phyloP scores from a whole-genome alignment of 2,888 invertebrate genomes.

The Mythimna albipuncta region DNA sequence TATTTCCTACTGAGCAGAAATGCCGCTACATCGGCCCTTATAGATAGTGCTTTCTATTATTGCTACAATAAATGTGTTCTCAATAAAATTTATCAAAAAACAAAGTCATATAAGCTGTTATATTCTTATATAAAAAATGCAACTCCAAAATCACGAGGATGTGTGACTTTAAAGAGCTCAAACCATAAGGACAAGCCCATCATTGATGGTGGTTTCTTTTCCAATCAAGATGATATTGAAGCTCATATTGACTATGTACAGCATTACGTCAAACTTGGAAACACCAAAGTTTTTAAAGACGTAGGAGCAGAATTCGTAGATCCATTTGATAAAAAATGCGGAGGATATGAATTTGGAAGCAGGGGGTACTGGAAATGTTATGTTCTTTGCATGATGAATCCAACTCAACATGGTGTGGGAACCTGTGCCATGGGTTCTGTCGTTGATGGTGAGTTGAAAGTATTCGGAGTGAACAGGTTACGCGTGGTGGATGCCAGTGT shows the following conservation, averaged over 20 bases:
- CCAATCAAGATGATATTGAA: slow-evolving; percentile 51
- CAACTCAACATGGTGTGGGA: slow-evolving; percentile 15
- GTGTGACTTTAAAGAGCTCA: slow-evolving; percentile 67
- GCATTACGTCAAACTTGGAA: slow-evolving; percentile 28
- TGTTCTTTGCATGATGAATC: slow-evolving; percentile 19
- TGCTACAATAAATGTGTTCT: slow-evolving; percentile 63
- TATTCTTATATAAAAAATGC: slow-evolving; percentile 66
- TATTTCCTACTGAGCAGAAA: background rate
- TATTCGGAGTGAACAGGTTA: slow-evolving; percentile 43
- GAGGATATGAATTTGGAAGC: background rate
- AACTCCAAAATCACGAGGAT: slow-evolving; percentile 74
- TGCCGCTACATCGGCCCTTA: background rate
- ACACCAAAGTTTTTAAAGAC: slow-evolving; percentile 36
- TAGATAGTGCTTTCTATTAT: background rate
- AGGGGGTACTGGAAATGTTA: slow-evolving; percentile 48
- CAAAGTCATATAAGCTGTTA: slow-evolving; percentile 59
- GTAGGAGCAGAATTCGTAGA: slow-evolving; percentile 29
- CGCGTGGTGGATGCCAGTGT: slow-evolving; percentile 66
- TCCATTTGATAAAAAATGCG: slow-evolving; percentile 9
- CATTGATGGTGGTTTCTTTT: slow-evolving; percentile 70
- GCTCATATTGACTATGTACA: slow-evolving; percentile 42
- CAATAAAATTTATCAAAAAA: slow-evolving; percentile 57
- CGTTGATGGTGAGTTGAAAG: slow-evolving; percentile 35
- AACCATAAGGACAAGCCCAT: slow-evolving; percentile 68
- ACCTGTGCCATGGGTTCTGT: slow-evolving; percentile 49